Evolutionary conservation across 2,888 invertebrate species (phyloP).

Genomic region (Lepidocyrtinus sp.): DNA sequence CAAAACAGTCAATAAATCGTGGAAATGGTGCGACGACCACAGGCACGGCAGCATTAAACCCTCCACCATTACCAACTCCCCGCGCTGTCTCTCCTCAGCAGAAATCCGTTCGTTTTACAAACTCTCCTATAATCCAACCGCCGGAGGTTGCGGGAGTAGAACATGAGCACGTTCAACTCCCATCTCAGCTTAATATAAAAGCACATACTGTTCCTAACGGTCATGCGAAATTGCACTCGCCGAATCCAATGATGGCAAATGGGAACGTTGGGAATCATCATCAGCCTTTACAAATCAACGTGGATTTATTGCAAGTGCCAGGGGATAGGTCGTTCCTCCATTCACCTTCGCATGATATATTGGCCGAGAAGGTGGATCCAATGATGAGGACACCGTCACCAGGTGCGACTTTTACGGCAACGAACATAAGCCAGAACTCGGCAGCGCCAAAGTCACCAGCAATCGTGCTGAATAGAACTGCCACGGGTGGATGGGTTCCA

Average conservation of each 20-base stretch:
- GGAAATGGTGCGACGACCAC: slow-evolving; percentile 1
- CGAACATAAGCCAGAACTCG: neutral
- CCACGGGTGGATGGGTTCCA: slow-evolving; percentile 4
- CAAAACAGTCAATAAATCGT: slow-evolving; percentile 23
- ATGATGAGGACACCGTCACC: slow-evolving; percentile 51
- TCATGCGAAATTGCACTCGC: neutral
- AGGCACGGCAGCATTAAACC: neutral
- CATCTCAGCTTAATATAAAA: neutral
- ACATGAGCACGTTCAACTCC: neutral
- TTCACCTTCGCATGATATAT: slow-evolving; percentile 38
- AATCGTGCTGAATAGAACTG: slow-evolving; percentile 26
- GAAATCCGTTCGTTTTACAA: slow-evolving; percentile 20
- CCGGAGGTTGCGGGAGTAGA: neutral
- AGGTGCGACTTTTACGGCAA: slow-evolving; percentile 8
- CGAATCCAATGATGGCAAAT: slow-evolving; percentile 40
- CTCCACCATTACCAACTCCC: neutral
- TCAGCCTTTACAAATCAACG: slow-evolving; percentile 37
- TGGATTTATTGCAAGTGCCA: slow-evolving; percentile 43
- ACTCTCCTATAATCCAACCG: neutral
- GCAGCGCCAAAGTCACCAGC: slow-evolving; percentile 37
- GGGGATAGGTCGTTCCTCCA: slow-evolving; percentile 47
- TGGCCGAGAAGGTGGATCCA: slow-evolving; percentile 30
- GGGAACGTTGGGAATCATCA: slow-evolving; percentile 22
- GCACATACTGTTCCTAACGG: neutral
- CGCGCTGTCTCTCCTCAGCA: neutral